Conservation (phyloP, 2,113 vertebrate species). For the Gnathonemus echidnorhynchus region DNA sequence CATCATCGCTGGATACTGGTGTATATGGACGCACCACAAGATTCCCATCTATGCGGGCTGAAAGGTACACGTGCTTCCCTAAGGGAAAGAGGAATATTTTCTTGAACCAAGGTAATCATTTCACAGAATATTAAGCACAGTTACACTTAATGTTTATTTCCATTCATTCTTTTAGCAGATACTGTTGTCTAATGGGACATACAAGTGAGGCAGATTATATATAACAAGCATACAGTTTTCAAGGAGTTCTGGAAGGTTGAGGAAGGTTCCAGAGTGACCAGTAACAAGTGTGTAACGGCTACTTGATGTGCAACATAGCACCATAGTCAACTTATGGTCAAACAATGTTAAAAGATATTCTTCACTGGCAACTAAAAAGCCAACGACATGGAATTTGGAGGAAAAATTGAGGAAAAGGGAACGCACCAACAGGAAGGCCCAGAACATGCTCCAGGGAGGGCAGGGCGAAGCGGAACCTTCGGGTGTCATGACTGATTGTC, state of each 20-base stretch:
- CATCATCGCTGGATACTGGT: slow-evolving; percentile 60
- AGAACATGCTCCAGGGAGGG: slow-evolving; percentile 53
- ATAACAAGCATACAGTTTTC: neutral
- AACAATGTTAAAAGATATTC: neutral
- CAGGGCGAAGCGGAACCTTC: slow-evolving; percentile 60
- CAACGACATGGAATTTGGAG: neutral
- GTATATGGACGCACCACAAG: slow-evolving; percentile 64
- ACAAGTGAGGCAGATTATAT: neutral
- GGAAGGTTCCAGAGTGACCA: neutral
- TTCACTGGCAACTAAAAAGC: neutral
- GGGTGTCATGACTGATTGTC: slow-evolving; percentile 60
- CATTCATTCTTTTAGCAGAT: neutral
- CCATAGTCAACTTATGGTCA: neutral
- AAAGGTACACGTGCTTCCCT: slow-evolving; percentile 66
- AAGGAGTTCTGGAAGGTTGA: neutral
- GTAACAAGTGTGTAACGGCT: neutral
- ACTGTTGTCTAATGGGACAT: neutral
- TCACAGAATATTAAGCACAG: neutral
- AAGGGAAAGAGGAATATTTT: neutral
- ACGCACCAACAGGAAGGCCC: slow-evolving; percentile 62
- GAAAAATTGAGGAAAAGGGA: neutral
- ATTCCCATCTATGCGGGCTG: slow-evolving; percentile 56
- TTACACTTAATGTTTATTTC: neutral
- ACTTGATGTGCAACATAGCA: neutral
- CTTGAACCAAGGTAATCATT: neutral